phyloP scores from a whole-genome alignment of 2,888 invertebrate genomes.

The Strigamia maritima region DNA sequence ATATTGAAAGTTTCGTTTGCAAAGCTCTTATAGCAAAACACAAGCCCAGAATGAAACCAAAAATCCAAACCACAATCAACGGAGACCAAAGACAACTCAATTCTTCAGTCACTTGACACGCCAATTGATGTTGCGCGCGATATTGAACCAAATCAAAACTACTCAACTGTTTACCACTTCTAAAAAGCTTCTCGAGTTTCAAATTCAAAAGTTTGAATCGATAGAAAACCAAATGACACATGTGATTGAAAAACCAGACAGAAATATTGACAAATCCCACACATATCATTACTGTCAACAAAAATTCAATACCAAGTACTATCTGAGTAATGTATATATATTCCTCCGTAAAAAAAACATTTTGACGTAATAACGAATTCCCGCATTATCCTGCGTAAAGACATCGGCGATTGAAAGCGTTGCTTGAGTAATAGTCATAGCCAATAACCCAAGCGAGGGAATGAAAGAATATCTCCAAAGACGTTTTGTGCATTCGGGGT shows the following conservation, averaged over 20 bases:
- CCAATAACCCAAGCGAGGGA: too few relatives aligned
- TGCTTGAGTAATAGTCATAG: too few relatives aligned
- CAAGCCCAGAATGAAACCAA: neutral
- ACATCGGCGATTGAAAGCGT: too few relatives aligned
- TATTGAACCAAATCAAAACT: neutral
- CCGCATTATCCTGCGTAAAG: neutral
- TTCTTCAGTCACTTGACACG: neutral
- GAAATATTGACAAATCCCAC: neutral
- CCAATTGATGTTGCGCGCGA: neutral
- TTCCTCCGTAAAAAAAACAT: neutral
- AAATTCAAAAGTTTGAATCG: neutral
- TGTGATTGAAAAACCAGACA: neutral
- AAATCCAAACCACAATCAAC: neutral
- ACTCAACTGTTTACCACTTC: neutral
- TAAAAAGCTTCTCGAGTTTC: neutral
- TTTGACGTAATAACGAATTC: neutral
- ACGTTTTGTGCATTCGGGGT: neutral
- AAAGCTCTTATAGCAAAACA: conserved; percentile 3
- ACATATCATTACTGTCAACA: neutral
- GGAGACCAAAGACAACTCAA: neutral
- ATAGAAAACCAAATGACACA: neutral
- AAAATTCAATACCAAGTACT: neutral
- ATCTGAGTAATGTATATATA: neutral
- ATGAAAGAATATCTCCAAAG: neutral
- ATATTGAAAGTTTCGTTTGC: neutral